Evolutionary conservation across 92 coral and sea anemone species (phyloP), one percentile per base, ranked within the genome.

Genomic region (Meandrina meandrites): DNA sequence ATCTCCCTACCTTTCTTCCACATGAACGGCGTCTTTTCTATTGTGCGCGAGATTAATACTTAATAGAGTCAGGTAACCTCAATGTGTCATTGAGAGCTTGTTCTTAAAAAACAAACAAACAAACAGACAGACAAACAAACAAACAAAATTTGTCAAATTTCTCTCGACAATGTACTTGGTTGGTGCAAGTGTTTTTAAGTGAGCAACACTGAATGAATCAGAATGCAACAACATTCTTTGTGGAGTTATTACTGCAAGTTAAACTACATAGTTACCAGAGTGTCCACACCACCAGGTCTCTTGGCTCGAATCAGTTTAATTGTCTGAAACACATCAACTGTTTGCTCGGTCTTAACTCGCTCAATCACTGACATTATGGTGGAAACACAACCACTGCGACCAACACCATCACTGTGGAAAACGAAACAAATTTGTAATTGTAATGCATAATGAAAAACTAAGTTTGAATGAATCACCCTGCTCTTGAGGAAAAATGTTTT

Each of bases 241-340:
- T 8, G 53, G 6, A 40, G 45, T 40, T 40, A 40, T 40, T 2
- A 40, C 45, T 40, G 45, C 6, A 6, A 40, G 6, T 48, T 48
- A 0, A 48, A 31, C 15, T 17, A 15, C 48, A 24, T 34, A 48
- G 24, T 90, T 83, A 94, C 97, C 92, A 81, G 84, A n/a, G 35
- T 90, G 45, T 77, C 81, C 19, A 94, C 95, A 84, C 88, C 89
- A 42, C 83, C 90, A 37, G 92, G 90, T 79, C 97, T 90, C 76
- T 94, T 94, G 2, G 94, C 90, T 27, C 97, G 91, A 64, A 94
- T 51, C 81, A 92, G 91, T 75, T 94, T 87, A 6, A 94, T 88
- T 0, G 97, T 92, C 82, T 94, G 97, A 73, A 90, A 94, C 58
- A 92, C 83, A 80, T 94, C 97, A 17, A 94, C 76, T 34, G 87